phyloP scores from a whole-genome alignment of 2,888 invertebrate species.

The Gandaritis pyraliata region DNA sequence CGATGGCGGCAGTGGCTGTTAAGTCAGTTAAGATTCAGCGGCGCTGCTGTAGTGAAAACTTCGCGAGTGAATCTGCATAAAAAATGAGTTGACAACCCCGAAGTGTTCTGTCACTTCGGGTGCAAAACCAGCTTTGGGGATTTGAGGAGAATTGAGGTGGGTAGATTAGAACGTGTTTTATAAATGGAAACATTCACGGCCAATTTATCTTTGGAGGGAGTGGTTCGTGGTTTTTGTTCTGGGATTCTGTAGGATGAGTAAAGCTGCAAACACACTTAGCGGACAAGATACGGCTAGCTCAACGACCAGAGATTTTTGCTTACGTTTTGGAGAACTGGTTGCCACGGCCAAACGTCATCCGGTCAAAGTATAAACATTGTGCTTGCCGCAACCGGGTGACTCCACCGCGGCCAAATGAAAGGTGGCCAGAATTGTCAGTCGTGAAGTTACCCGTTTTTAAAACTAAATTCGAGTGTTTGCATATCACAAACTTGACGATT shows the following conservation, averaged over 20 bases:
- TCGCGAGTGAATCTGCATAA: conserved; percentile 65
- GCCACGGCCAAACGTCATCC: no score
- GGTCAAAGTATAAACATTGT: no score
- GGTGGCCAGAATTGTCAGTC: no score
- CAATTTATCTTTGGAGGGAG: conserved; percentile 21
- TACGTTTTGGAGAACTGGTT: no score
- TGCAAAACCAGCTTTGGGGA: conserved; percentile 56
- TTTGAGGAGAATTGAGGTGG: conserved; percentile 27
- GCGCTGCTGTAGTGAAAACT: conserved; percentile 57
- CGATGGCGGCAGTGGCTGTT: conserved; percentile 49
- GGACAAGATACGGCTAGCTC: no score
- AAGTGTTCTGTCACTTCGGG: conserved; percentile 47
- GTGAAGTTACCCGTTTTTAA: no score
- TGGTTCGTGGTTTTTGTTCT: conserved; percentile 20
- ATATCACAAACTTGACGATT: no score
- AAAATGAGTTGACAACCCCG: conserved; percentile 61
- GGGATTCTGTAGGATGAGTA: conserved; percentile 12
- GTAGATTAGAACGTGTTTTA: conserved; percentile 29
- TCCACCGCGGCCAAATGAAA: no score
- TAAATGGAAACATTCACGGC: conserved; percentile 22
- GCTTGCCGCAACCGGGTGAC: no score
- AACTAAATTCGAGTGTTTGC: no score
- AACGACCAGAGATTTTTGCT: no score
- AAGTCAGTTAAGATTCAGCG: conserved; percentile 55
- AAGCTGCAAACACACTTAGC: background rate